Evolutionary conservation across 2,113 vertebrate genomes (phyloP), one percentile per base, ranked within the genome.

Genomic region (Neolamprologus devosi): DNA sequence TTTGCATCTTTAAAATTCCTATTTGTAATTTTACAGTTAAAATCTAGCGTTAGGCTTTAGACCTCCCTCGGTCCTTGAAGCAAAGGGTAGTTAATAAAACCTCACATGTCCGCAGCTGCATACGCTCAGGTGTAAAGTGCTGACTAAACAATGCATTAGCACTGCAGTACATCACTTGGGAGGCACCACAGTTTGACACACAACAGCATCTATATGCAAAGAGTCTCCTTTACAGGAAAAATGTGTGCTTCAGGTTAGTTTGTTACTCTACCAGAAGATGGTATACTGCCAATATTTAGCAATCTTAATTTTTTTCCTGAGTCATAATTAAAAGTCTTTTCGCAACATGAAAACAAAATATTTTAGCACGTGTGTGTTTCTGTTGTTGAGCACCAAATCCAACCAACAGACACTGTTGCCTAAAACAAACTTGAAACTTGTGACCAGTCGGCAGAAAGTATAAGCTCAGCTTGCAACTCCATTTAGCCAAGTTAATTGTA

Each of bases 101-200:
- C 54, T 83, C 70, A 81, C 63, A 82, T 35, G 9, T 47, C 81
- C 37, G 65, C 47, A 57, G 55, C 80, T 28, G 78, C 51, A 81
- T 60, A 65, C 13, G 40, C 23, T 37, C 80, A 53, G 54, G 80
- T 87, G 73, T 80, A 82, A 92, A 89, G 51, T 80, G 88, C 82
- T 86, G 80, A 82, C 84, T 57, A 54, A 47, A 51, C 53, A 86
- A 82, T 90, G 78, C 51, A 35, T 57, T 80, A 28, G 54, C 65
- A 49, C 49, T 58, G 54, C 73, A 58, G 83, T 30, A 82, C 47
- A 57, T 87, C 37, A 51, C 23, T 49, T 40, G 42, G 19, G 45
- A 73, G 58, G 26, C n/a, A 40, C 57, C 42, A 73, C 83, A 5
- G 8, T 57, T 82, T 68, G 65, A 82, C 87, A 86, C 54, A 9